Base-by-base conservation (phyloP, 2,113 vertebrate genomes). In the Zeus faber region DNA sequence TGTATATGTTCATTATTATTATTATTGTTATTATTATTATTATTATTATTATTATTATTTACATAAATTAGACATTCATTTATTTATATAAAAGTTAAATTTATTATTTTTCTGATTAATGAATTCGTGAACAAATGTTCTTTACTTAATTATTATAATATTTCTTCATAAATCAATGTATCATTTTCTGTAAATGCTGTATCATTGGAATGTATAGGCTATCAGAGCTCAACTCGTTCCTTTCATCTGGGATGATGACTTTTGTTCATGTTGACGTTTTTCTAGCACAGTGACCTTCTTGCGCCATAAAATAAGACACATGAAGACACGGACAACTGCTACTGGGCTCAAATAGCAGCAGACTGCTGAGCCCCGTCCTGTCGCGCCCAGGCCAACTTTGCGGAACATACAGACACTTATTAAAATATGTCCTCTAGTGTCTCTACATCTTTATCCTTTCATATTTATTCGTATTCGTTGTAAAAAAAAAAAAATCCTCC, bases 301-400 rank as follows among this genome's bases (percentile, higher is more conserved):
- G 51, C 62, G 39, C 67, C 54, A 70, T 76, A 72, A 75, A 70
- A 81, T 62, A 62, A 72, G 71, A 76, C 24, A 63, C 48, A 11
- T 65, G 62, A 79, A 79, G 72, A 77, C 75, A 73, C 67, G 73
- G 79, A 85, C 84, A 86, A 86, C 85, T 85, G 84, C 84, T 80
- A 68, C 81, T 71, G 82, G 70, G 77, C 85, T 86, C 84, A 76
- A 56, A 83, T 81, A 53, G 80, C 82, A 78, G 71, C 13, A 65
- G 67, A 50, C 56, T 49, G 39, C 25, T 39, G n/a, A 49, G 39
- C 25, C 49, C 58, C 62, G 58, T 58, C 65, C 44, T 66, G 63
- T 75, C 69, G 54, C 65, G 52, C n/a, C n/a, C 53, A 61, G n/a
- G 58, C 35, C 43, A n/a, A n/a, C n/a, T n/a, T n/a, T n/a, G n/a